phyloP scores from a whole-genome alignment of 2,888 invertebrate species.

The Empis stercorea region DNA sequence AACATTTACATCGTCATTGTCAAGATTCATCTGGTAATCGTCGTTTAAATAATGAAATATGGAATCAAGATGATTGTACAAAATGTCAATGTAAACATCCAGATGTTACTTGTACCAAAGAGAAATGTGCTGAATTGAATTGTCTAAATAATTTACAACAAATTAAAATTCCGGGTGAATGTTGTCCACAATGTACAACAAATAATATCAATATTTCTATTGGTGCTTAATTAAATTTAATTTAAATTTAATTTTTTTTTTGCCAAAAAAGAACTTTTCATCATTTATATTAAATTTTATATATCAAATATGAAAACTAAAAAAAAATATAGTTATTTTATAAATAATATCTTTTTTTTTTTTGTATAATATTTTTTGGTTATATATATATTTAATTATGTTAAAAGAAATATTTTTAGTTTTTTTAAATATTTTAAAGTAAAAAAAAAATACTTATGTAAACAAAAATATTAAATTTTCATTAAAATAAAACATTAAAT shows the following conservation, averaged over 20 bases:
- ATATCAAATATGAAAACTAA: too few relatives aligned
- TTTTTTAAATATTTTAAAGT: too few relatives aligned
- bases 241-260: not conserved
- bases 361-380: too few relatives aligned
- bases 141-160: slow-evolving; percentile 30
- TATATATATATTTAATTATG: too few relatives aligned
- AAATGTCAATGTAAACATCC: slow-evolving; percentile 38
- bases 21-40: slow-evolving; percentile 23
- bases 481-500: too few relatives aligned
- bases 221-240: not conserved
- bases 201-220: not conserved
- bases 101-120: slow-evolving; percentile 37
- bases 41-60: slow-evolving; percentile 37
- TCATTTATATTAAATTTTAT: too few relatives aligned
- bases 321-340: too few relatives aligned
- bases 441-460: too few relatives aligned
- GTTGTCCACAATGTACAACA: slow-evolving; percentile 35
- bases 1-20: slow-evolving; percentile 18
- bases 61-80: slow-evolving; percentile 39
- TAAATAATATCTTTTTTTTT: too few relatives aligned
- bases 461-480: too few relatives aligned
- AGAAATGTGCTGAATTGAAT: slow-evolving; percentile 32
- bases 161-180: slow-evolving; percentile 31
- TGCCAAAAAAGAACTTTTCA: too few relatives aligned
- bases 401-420: too few relatives aligned